Percentiles rank a stretch among this genome's conserved stretches.
phyloP scores from a whole-genome alignment of 92 coral and sea anemone species.

The Porites divaricata region DNA sequence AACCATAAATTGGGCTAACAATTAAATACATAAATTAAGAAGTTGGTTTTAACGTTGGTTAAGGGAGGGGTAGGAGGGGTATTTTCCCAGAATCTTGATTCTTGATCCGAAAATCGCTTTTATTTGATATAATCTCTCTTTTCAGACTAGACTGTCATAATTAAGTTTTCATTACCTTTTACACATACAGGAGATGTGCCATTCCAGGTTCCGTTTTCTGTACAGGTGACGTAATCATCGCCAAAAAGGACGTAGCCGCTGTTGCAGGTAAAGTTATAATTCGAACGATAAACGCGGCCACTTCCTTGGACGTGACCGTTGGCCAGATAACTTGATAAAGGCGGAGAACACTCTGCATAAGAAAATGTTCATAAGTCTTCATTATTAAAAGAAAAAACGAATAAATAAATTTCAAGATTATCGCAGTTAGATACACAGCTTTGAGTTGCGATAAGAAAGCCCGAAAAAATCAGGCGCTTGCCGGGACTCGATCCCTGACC shows the following conservation, averaged over 20 bases:
- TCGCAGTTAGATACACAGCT: neutral
- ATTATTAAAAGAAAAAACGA: no score
- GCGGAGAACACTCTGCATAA: constrained; percentile 18
- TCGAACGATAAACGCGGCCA: constrained; percentile 35
- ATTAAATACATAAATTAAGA: no score
- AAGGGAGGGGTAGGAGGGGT: no score
- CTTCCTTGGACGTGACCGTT: constrained; percentile 33
- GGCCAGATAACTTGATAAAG: neutral
- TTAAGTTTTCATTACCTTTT: constrained; percentile 13
- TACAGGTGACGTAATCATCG: constrained; percentile 17
- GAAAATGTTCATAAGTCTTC: neutral
- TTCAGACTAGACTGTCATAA: no score
- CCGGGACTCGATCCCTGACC: neutral
- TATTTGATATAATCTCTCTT: no score
- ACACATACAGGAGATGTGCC: constrained; percentile 55
- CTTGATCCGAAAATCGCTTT: no score
- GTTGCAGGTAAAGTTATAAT: constrained; percentile 21
- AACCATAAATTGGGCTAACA: no score
- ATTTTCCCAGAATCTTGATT: no score
- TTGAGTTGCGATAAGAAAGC: neutral
- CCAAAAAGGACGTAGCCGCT: constrained; percentile 33
- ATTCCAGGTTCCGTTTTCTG: constrained; percentile 60
- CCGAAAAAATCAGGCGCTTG: no score
- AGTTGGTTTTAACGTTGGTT: no score
- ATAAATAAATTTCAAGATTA: neutral